Evolutionary conservation across 2,888 invertebrate species (phyloP).

Genomic region (Leucophora obtusa): DNA sequence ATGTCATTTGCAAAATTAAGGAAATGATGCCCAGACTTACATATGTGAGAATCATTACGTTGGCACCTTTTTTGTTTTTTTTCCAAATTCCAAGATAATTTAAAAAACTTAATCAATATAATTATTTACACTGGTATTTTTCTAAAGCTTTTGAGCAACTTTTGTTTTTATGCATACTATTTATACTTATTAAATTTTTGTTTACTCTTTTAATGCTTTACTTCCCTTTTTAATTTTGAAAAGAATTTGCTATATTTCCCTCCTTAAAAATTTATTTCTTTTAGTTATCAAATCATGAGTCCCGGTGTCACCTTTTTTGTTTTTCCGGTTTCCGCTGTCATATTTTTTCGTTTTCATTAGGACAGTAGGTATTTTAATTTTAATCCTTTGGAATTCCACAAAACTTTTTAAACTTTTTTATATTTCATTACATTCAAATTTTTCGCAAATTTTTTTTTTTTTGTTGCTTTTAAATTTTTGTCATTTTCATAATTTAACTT

Average conservation of each 20-base stretch:
- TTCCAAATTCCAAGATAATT: too few species aligned
- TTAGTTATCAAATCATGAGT: conserved; percentile 58
- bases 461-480: conserved; percentile 13
- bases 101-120: too few species aligned
- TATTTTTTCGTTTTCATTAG: conserved; percentile 22
- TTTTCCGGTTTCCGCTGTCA: conserved; percentile 68
- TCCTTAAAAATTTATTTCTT: conserved; percentile 40
- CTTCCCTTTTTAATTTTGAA: background rate
- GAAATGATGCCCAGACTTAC: too few species aligned
- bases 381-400: conserved; percentile 49
- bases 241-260: background rate
- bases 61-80: too few species aligned
- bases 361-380: conserved; percentile 37
- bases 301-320: conserved; percentile 73
- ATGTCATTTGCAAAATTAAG: too few species aligned
- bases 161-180: conserved; percentile 10
- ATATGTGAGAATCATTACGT: too few species aligned
- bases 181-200: conserved; percentile 3
- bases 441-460: conserved; percentile 25
- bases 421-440: conserved; percentile 29
- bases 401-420: conserved; percentile 42
- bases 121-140: background rate
- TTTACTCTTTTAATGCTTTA: conserved; percentile 2
- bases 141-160: background rate
- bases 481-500: conserved; percentile 57